phyloP scores from a whole-genome alignment of 2,888 invertebrate species.

The Aethes cnicana region DNA sequence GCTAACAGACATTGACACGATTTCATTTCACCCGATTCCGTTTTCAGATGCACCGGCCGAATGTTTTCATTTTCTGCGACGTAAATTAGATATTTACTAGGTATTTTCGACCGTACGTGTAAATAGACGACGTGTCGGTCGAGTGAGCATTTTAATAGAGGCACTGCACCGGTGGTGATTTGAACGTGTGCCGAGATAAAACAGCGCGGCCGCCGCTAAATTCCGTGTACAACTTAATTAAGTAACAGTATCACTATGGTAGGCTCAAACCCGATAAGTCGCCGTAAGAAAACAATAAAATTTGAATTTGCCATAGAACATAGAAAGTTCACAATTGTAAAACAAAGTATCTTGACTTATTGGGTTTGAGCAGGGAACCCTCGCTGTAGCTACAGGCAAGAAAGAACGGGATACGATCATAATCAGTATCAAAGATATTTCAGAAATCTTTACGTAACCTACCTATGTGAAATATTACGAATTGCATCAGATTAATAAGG shows the following conservation, averaged over 20 bases:
- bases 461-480: not conserved
- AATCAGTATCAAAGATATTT: too few relatives aligned
- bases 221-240: not conserved
- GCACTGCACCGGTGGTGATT: not conserved
- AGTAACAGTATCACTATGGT: not conserved
- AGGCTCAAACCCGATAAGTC: too few relatives aligned
- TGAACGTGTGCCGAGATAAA: constrained; percentile 9
- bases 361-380: too few relatives aligned
- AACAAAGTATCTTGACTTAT: too few relatives aligned
- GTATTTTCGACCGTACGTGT: not conserved
- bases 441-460: too few relatives aligned
- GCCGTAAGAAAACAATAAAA: too few relatives aligned
- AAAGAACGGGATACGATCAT: too few relatives aligned
- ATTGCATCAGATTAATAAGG: not conserved
- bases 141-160: constrained; percentile 28
- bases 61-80: constrained; percentile 30
- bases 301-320: too few relatives aligned
- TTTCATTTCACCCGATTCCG: constrained; percentile 47
- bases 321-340: too few relatives aligned
- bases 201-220: not conserved
- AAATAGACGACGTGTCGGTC: constrained; percentile 17
- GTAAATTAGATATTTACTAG: constrained; percentile 28
- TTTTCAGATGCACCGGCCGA: constrained; percentile 37
- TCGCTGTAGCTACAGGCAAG: too few relatives aligned
- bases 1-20: constrained; percentile 62